Percentiles rank a stretch among this genome's conserved stretches.
Evolutionary conservation across 2,888 invertebrate species (phyloP).

Genomic region (Leucozona laternaria): DNA sequence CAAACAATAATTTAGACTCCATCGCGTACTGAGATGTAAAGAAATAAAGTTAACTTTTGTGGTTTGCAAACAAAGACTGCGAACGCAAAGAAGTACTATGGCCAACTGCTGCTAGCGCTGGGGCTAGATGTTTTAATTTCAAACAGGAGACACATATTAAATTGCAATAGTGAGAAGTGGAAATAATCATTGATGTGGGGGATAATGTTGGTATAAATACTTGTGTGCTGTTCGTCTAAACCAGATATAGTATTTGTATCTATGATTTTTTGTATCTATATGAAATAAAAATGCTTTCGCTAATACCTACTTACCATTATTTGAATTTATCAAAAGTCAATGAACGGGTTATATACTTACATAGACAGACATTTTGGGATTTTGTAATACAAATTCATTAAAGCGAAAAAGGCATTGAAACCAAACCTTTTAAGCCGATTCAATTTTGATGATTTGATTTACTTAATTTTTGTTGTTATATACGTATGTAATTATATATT

Average conservation of each 20-base stretch:
- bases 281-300: background rate
- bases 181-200: constrained; percentile 46
- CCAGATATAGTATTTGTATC: background rate
- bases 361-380: background rate
- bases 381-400: background rate
- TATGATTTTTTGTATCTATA: background rate
- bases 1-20: constrained; percentile 37
- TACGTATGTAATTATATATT: too few relatives aligned
- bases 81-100: constrained; percentile 55
- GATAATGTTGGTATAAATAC: background rate
- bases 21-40: constrained; percentile 25
- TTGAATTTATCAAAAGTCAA: background rate
- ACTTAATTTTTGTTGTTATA: too few relatives aligned
- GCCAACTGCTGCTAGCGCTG: constrained; percentile 49
- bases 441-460: too few relatives aligned
- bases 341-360: background rate
- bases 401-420: background rate
- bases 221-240: background rate
- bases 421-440: too few relatives aligned
- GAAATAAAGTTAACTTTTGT: background rate
- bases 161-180: constrained; percentile 45
- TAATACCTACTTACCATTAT: background rate
- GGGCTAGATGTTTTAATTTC: constrained; percentile 35
- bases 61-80: constrained; percentile 20
- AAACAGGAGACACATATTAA: constrained; percentile 38